A percentile compares a stretch with the other conserved stretches of the same genome.
These are phyloP conservation scores for Didymodactylos carnosus DNA, from an alignment of 2,888 invertebrate genomes.

Conservation along the genomic window DNA sequence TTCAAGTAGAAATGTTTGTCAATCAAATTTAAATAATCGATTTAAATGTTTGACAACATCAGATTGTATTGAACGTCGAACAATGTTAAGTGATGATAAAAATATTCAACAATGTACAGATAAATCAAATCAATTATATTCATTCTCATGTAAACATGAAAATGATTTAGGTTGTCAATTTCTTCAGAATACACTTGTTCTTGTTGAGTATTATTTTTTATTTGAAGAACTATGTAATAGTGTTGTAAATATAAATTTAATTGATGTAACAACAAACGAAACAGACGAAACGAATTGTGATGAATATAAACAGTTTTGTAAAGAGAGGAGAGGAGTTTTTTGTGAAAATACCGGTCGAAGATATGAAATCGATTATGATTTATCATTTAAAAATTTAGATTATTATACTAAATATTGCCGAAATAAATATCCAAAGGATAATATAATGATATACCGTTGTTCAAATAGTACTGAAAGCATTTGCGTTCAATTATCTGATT, in stretches of 20 bases:
- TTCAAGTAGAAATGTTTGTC: not conserved
- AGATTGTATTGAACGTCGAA: not conserved
- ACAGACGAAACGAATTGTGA: not conserved
- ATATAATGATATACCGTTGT: too few species aligned
- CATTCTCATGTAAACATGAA: not conserved
- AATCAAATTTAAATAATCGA: not conserved
- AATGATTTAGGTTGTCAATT: not conserved
- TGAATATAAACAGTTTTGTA: not conserved
- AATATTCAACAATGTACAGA: not conserved
- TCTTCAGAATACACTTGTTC: not conserved
- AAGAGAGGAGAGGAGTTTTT: too few species aligned
- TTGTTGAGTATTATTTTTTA: not conserved
- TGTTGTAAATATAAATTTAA: not conserved
- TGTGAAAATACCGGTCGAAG: too few species aligned
- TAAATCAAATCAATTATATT: not conserved
- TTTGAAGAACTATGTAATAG: not conserved
- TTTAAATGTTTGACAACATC: not conserved
- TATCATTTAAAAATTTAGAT: too few species aligned
- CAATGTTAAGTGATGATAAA: too few species aligned
- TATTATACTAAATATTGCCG: too few species aligned
- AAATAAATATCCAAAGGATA: too few species aligned
- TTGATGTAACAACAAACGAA: not conserved
- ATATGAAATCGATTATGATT: too few species aligned
- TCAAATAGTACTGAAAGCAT: too few species aligned
- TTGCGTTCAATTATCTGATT: too few species aligned